Evolutionary conservation across 2,797 vertebrate genomes (phyloP).

Genomic region (Nyctalus aviator): DNA sequence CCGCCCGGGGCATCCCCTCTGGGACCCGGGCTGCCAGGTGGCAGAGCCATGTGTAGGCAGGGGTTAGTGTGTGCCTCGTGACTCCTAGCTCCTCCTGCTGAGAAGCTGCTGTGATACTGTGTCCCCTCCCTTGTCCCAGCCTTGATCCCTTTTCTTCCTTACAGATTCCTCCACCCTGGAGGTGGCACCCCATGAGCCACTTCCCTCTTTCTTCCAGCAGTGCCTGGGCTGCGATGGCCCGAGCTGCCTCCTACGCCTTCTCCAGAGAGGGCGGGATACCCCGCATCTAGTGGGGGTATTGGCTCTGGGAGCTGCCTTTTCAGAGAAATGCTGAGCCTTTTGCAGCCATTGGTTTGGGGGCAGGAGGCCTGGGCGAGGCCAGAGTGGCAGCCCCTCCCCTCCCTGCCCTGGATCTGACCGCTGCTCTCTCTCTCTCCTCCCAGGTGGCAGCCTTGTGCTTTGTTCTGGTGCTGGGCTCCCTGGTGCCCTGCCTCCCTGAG

Average conservation of each 20-base stretch:
- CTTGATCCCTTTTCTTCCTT: not conserved
- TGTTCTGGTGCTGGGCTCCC: slow-evolving; percentile 96
- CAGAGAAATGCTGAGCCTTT: not conserved
- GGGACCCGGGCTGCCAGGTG: not conserved
- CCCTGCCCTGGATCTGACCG: slow-evolving; percentile 9
- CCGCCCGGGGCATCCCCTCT: accelerated
- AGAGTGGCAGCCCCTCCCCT: not conserved
- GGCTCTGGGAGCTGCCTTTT: not conserved
- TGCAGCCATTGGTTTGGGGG: not conserved
- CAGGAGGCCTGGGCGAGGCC: not conserved
- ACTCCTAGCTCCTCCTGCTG: not conserved
- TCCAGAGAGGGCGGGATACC: not conserved
- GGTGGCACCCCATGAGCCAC: not conserved
- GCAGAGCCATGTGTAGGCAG: not conserved
- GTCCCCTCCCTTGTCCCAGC: not conserved
- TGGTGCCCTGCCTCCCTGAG: slow-evolving; percentile 94
- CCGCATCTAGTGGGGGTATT: not conserved
- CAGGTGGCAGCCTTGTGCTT: slow-evolving; percentile 98
- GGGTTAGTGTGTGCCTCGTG: not conserved
- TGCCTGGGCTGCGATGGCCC: not conserved
- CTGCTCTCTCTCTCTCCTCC: slow-evolving; percentile 19
- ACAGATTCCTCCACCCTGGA: not conserved
- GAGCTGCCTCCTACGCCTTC: not conserved
- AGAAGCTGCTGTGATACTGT: not conserved
- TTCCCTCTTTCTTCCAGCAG: not conserved